A percentile compares a stretch with the other conserved stretches of the same genome.
Conservation (phyloP, 2,113 vertebrate species). For the Periophthalmus modestus region DNA sequence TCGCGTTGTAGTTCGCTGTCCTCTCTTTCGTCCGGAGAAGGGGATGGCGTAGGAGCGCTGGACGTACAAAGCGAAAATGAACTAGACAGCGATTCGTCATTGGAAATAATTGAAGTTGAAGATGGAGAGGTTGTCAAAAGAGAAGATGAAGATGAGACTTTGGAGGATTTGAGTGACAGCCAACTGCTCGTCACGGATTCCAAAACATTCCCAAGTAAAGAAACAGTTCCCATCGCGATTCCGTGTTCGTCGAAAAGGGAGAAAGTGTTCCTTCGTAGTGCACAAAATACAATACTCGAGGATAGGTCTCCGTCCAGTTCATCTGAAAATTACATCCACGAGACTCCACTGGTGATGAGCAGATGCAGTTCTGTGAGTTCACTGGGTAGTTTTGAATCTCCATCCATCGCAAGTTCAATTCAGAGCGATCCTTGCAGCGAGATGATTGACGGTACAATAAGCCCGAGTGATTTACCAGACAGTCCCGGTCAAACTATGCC, state of each 20-base stretch:
- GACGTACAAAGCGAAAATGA: constrained; percentile 85
- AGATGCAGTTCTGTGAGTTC: constrained; percentile 98
- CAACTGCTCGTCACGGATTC: constrained; percentile 76
- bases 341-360: constrained; percentile 94
- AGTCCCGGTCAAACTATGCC: constrained; percentile 98
- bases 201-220: constrained; percentile 67
- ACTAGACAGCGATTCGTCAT: constrained; percentile 84
- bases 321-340: constrained; percentile 94
- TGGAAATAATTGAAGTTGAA: constrained; percentile 92
- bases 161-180: constrained; percentile 78
- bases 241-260: constrained; percentile 71
- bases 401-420: constrained; percentile 96
- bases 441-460: constrained; percentile 94
- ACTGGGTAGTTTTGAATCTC: constrained; percentile 93
- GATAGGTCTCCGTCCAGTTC: constrained; percentile 94
- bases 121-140: constrained; percentile 71
- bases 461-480: constrained; percentile 95
- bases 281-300: constrained; percentile 78
- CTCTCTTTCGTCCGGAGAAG: constrained; percentile 90
- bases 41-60: constrained; percentile 81
- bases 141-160: constrained; percentile 72
- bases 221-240: constrained; percentile 80
- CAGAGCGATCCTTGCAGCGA: constrained; percentile 96
- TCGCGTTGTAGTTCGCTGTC: constrained; percentile 95
- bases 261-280: constrained; percentile 76